phyloP scores from a whole-genome alignment of 2,113 vertebrate species.

The Sorex fumeus region DNA sequence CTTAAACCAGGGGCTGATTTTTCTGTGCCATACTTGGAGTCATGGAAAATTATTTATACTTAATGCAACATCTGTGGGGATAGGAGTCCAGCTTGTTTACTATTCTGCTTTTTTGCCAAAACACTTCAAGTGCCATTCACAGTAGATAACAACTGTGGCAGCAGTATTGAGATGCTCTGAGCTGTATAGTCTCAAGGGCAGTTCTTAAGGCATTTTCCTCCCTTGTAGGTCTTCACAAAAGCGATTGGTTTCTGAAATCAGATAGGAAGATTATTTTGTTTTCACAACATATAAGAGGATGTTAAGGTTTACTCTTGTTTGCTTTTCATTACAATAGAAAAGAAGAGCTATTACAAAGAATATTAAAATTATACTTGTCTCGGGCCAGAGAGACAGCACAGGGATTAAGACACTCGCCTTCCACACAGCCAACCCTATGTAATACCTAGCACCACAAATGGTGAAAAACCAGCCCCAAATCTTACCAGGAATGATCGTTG shows the following conservation, averaged over 20 bases:
- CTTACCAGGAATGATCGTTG: no score
- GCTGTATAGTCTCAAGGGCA: neutral
- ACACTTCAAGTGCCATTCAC: neutral
- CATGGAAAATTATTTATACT: neutral
- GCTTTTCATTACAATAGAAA: neutral
- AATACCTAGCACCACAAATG: no score
- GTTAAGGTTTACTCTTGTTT: conserved; percentile 13
- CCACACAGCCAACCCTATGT: no score
- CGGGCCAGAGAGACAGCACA: neutral
- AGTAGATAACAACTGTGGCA: neutral
- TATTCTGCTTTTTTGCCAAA: neutral
- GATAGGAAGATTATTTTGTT: neutral
- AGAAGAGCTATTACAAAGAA: neutral
- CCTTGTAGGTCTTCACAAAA: neutral
- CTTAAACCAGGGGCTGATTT: neutral
- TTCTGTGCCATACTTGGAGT: neutral
- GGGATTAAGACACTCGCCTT: no score
- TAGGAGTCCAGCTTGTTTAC: neutral
- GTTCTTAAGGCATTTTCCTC: neutral
- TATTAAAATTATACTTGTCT: neutral
- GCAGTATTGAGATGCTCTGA: neutral
- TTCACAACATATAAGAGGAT: neutral
- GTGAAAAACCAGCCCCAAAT: no score
- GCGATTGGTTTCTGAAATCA: neutral
- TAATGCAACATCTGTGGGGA: neutral